These are phyloP conservation scores for Cenopis cana DNA, from an alignment of 2,888 invertebrate species.

Conservation along the genomic window DNA sequence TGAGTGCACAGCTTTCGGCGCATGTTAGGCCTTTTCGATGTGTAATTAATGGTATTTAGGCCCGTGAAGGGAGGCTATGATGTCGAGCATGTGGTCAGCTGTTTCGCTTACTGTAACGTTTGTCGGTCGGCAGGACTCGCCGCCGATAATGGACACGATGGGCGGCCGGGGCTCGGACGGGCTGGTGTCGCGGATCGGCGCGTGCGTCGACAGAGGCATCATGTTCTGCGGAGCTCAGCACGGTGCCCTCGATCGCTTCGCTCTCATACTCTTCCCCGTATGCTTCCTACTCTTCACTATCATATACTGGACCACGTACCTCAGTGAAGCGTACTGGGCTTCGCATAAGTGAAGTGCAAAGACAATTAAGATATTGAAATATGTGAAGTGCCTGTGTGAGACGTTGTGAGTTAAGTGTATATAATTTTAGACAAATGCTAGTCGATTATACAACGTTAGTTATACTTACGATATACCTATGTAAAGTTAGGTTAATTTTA, in stretches of 20 bases:
- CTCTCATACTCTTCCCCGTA: conserved; percentile 85
- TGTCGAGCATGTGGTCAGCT: conserved; percentile 21
- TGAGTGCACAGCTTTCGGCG: conserved; percentile 54
- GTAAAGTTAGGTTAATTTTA: conserved; percentile 43
- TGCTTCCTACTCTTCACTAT: conserved; percentile 85
- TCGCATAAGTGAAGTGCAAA: conserved; percentile 50
- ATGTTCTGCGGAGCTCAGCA: conserved; percentile 87
- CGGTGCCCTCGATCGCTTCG: conserved; percentile 85
- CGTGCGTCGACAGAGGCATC: conserved; percentile 80
- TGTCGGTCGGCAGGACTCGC: conserved; percentile 70
- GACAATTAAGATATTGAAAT: conserved; percentile 27
- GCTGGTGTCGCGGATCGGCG: conserved; percentile 66
- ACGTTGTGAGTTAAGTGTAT: conserved; percentile 60
- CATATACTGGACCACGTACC: conserved; percentile 86
- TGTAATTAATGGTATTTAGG: conserved; percentile 44
- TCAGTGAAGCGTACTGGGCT: conserved; percentile 81
- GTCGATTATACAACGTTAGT: conserved; percentile 63
- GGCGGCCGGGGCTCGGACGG: conserved; percentile 60
- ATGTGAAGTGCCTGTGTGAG: conserved; percentile 59
- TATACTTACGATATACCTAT: conserved; percentile 48
- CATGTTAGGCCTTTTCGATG: conserved; percentile 51
- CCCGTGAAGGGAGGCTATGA: conserved; percentile 29
- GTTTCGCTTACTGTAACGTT: conserved; percentile 42
- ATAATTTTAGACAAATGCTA: conserved; percentile 74
- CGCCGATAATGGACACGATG: conserved; percentile 77